phyloP scores from a whole-genome alignment of 2,797 vertebrate genomes.

The Falco naumanni region DNA sequence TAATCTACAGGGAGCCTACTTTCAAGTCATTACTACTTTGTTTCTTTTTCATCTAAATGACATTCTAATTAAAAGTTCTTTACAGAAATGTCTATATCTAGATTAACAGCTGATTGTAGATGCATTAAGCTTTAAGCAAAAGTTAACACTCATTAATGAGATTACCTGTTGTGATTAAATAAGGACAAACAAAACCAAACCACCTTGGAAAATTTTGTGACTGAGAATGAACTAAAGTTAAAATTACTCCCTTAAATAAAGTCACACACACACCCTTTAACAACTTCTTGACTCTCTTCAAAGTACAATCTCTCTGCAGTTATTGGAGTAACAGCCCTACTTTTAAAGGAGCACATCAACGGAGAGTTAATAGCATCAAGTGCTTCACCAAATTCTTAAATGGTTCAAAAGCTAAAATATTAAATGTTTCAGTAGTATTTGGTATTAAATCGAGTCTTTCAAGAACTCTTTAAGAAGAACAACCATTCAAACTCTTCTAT shows the following conservation, averaged over 20 bases:
- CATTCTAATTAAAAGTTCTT: conserved; percentile 68
- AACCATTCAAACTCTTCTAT: neutral
- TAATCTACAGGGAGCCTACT: conserved; percentile 65
- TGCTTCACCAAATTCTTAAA: conserved; percentile 43
- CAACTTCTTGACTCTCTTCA: neutral
- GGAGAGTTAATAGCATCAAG: conserved; percentile 43
- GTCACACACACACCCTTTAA: neutral
- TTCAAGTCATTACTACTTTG: conserved; percentile 75
- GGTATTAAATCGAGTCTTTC: neutral
- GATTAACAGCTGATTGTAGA: conserved; percentile 65
- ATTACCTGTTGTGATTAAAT: conserved; percentile 78
- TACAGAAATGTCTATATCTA: conserved; percentile 59
- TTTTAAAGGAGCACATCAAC: conserved; percentile 42
- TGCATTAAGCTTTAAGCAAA: conserved; percentile 73
- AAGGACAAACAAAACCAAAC: conserved; percentile 63
- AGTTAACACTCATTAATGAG: conserved; percentile 78
- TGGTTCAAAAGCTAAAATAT: neutral
- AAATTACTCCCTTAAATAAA: conserved; percentile 50
- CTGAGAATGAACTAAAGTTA: conserved; percentile 47
- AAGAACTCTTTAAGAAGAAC: neutral
- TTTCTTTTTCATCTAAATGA: conserved; percentile 75
- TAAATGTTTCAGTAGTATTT: neutral
- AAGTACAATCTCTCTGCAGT: conserved; percentile 1
- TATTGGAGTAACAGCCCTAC: neutral
- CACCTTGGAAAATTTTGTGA: conserved; percentile 63